phyloP scores from a whole-genome alignment of 2,113 vertebrate genomes.

The Heterotilapia buettikoferi region DNA sequence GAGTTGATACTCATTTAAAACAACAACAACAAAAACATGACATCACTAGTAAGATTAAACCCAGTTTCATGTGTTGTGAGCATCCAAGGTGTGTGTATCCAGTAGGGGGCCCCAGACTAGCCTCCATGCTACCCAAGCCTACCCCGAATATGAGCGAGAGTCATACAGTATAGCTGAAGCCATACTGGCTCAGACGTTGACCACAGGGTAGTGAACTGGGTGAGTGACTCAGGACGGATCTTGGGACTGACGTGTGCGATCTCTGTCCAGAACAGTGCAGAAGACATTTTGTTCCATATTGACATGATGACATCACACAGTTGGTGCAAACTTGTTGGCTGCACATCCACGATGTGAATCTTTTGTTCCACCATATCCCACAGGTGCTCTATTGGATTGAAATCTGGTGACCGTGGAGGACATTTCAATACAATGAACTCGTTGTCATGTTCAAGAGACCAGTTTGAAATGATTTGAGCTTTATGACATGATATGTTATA shows the following conservation, averaged over 20 bases:
- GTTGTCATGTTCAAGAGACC: neutral
- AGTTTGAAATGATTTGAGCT: neutral
- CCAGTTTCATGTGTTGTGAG: neutral
- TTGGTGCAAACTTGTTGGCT: neutral
- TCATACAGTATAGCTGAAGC: neutral
- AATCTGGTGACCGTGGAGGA: neutral
- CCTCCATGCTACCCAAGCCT: neutral
- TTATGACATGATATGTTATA: neutral
- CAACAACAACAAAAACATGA: neutral
- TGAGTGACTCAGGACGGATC: neutral
- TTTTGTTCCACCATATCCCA: neutral
- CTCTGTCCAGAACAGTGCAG: neutral
- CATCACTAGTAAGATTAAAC: neutral
- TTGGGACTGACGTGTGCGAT: neutral
- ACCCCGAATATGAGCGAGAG: neutral
- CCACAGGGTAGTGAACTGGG: neutral
- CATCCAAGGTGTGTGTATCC: neutral
- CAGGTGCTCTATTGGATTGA: neutral
- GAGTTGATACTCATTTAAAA: neutral
- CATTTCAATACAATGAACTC: neutral
- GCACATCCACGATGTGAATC: neutral
- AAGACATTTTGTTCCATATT: neutral
- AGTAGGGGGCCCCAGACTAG: neutral
- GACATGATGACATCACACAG: neutral
- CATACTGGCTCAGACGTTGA: neutral